Base-by-base conservation (phyloP, 1,140 invertebrate species). In the Battus philenor region DNA sequence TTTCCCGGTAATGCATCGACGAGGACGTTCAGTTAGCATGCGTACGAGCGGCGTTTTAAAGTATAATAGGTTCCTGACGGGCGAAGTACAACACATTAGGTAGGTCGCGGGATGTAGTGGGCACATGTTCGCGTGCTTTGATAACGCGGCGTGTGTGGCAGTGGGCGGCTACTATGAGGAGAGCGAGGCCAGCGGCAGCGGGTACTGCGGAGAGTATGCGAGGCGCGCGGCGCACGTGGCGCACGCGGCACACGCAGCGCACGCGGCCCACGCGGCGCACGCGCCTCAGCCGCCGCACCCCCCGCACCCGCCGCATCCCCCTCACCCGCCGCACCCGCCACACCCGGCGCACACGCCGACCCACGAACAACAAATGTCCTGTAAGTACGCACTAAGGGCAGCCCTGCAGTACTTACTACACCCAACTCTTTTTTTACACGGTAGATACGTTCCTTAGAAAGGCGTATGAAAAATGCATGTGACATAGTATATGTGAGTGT, bases 161-260 rank as follows among this genome's bases (percentile, higher is more conserved):
- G 81, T 86, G 80, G 84, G 74, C 72, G 80, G 77, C 69, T 87
- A 83, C 81, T 87, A 84, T 75, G 84, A 80, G 67, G 82, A 79
- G 45, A 61, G 74, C 50, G 68, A 64, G 43, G 59, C 59, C 45
- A 51, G 59, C 52, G 70, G 53, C 48, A 66, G 62, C 56, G 62
- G 67, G 48, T 78, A 80, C 69, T 74, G 70, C 68, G 71, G 65
- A 50, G 81, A 84, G 59, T 90, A 87, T 85, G 87, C 27, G 47
- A 54, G 63, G 27, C 87, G 85, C 86, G 83, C 66, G 87, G 86
- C 17, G 32, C 74, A 72, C 78, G 62, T 72, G 78, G 82, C 77
- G 69, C n/a, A n/a, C n/a, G n/a, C n/a, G n/a, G n/a, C n/a, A n/a
- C 77, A 87, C 59, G 39, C 27, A 7, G 78, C 82, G 75, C 75